Evolutionary conservation across 2,888 invertebrate species (phyloP), one percentile per base, ranked within the genome.

Genomic region (Tanytarsus gracilentus): DNA sequence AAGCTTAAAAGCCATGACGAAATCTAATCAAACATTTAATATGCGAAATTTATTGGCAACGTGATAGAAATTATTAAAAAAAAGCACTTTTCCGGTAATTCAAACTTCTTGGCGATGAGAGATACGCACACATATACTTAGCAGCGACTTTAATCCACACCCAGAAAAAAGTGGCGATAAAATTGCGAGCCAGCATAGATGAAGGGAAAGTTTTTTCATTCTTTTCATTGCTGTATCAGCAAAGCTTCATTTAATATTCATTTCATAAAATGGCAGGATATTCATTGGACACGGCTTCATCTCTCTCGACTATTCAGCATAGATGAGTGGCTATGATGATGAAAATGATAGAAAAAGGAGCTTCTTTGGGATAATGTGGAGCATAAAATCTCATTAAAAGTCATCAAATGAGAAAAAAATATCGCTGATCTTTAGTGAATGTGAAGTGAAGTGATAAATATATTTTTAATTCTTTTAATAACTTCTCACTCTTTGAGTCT

Each of bases 221-320:
- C 9, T 33, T 33, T 11, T 33, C 23, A 44, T 18, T 8, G 53
- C 23, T 25, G 26, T 50, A 14, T 50, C 5, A 25, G 55, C 27
- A 40, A 40, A 23, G 16, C 55, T 56, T 56, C 55, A 56, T 56
- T 56, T 39, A 56, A 56, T 56, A 56, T 56, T 56, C 55, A 56
- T 56, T 56, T 40, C 40, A 40, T 56, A 56, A 56, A 6, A 36
- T 53, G 36, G 53, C 36, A 23, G 21, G 14, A 51, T 16, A 51
- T 51, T 33, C 36, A 53, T 53, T 36, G 50, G 50, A 50, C 50
- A 50, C 25, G 25, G 25, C n/a, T 39, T 48, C 27, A 26, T 50
- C 50, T 4, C 48, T 23, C 26, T 50, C 5, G 21, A 9, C 50
- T 23, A 53, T 53, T 18, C 9, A 9, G 14, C 36, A 21, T 53